phyloP scores from a whole-genome alignment of 2,888 invertebrate genomes.

The Catocala nupta region DNA sequence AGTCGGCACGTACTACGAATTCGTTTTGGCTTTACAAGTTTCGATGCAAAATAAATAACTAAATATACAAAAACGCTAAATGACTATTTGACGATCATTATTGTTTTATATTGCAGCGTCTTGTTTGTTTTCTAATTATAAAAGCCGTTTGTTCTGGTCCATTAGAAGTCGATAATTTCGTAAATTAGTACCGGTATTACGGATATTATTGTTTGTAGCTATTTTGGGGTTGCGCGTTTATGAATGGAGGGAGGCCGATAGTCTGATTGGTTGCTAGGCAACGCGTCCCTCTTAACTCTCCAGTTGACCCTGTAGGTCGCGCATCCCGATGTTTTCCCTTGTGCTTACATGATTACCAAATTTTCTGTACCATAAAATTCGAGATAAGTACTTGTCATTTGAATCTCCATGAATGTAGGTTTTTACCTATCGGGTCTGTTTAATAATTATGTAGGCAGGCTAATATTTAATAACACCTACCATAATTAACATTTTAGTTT shows the following conservation, averaged over 20 bases:
- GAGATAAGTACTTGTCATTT: neutral
- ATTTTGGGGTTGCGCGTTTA: slow-evolving; percentile 56
- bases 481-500: too few species aligned
- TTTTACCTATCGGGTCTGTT: too few species aligned
- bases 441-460: too few species aligned
- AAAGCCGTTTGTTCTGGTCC: too few species aligned
- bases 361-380: slow-evolving; percentile 24
- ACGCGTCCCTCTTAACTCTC: slow-evolving; percentile 67
- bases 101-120: too few species aligned
- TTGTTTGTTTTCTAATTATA: too few species aligned
- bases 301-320: slow-evolving; percentile 72
- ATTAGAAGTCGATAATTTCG: neutral
- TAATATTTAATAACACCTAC: too few species aligned
- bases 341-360: slow-evolving; percentile 19
- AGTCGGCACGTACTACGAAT: slow-evolving; percentile 12
- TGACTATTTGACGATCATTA: too few species aligned
- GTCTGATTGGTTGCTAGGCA: slow-evolving; percentile 67
- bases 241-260: slow-evolving; percentile 63
- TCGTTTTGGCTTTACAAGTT: slow-evolving; percentile 11
- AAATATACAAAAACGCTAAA: too few species aligned
- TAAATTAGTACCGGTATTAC: slow-evolving; percentile 4
- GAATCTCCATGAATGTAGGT: too few species aligned
- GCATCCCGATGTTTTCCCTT: slow-evolving; percentile 55
- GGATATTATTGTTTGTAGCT: slow-evolving; percentile 50
- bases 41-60: neutral